phyloP scores from a whole-genome alignment of 2,113 vertebrate genomes.

The Siniperca chuatsi region DNA sequence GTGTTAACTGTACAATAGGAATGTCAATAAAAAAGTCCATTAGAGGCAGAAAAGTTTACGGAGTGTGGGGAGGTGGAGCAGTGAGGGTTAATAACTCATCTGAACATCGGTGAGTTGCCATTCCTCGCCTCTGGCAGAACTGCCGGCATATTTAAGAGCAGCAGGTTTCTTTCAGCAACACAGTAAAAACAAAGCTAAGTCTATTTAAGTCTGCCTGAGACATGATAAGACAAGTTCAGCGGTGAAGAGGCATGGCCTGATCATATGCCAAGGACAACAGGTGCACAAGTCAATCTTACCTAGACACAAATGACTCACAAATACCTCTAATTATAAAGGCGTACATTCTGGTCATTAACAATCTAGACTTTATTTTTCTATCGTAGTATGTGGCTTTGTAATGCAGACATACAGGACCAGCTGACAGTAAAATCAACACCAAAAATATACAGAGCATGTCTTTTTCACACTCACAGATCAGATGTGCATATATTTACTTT shows the following conservation, averaged over 20 bases:
- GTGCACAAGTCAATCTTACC: conserved; percentile 37
- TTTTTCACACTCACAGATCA: not conserved
- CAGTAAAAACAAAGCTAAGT: conserved; percentile 7
- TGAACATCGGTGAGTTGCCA: conserved; percentile 36
- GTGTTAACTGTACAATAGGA: conserved; percentile 46
- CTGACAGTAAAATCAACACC: not conserved
- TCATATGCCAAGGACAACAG: conserved; percentile 56
- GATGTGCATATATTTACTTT: conserved; percentile 2
- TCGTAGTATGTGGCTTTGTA: not conserved
- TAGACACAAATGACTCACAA: not conserved
- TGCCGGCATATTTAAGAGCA: conserved; percentile 23
- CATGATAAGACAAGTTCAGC: conserved; percentile 43
- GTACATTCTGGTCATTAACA: not conserved
- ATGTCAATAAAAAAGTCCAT: conserved; percentile 67
- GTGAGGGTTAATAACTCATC: conserved; percentile 7
- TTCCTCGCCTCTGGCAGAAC: conserved; percentile 42
- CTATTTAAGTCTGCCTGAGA: conserved; percentile 4
- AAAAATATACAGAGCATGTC: not conserved
- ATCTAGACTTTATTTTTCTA: not conserved
- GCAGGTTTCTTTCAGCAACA: conserved; percentile 3
- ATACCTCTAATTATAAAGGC: not conserved
- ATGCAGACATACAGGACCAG: not conserved
- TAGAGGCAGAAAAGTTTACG: conserved; percentile 29
- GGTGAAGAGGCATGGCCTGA: conserved; percentile 21
- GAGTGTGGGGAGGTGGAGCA: not conserved